Evolutionary conservation across 2,797 vertebrate species (phyloP).

Genomic region (Mustela erminea): DNA sequence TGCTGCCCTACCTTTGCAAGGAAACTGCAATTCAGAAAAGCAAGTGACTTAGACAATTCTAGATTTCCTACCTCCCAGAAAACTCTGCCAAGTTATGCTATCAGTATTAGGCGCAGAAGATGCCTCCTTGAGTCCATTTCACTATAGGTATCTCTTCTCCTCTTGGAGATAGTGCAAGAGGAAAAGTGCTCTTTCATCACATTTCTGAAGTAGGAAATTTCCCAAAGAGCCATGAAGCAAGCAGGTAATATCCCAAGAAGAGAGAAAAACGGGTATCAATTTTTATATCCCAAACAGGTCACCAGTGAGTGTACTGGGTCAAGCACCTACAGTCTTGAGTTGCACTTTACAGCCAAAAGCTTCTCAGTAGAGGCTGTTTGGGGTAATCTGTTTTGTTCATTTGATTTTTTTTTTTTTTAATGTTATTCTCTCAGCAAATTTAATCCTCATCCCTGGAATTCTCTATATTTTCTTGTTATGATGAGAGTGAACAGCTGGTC

Average conservation of each 20-base stretch:
- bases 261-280: not conserved
- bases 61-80: not conserved
- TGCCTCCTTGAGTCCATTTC: not conserved
- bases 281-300: constrained; percentile 48
- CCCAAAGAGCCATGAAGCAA: not conserved
- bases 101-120: not conserved
- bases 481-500: constrained; percentile 87
- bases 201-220: not conserved
- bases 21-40: not conserved
- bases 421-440: constrained; percentile 79
- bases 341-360: constrained; percentile 67
- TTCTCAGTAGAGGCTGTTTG: not conserved
- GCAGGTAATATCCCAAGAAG: not conserved
- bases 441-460: constrained; percentile 80
- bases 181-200: not conserved
- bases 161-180: not conserved
- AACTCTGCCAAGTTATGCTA: not conserved
- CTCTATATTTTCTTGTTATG: constrained; percentile 82
- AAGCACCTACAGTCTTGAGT: not conserved
- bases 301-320: not conserved
- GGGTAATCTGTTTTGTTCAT: constrained; percentile 75
- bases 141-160: not conserved
- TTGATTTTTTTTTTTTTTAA: constrained; percentile 33
- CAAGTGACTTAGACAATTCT: not conserved
- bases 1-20: not conserved